phyloP scores from a whole-genome alignment of 1,140 invertebrate genomes.

The Coptotermes formosanus region DNA sequence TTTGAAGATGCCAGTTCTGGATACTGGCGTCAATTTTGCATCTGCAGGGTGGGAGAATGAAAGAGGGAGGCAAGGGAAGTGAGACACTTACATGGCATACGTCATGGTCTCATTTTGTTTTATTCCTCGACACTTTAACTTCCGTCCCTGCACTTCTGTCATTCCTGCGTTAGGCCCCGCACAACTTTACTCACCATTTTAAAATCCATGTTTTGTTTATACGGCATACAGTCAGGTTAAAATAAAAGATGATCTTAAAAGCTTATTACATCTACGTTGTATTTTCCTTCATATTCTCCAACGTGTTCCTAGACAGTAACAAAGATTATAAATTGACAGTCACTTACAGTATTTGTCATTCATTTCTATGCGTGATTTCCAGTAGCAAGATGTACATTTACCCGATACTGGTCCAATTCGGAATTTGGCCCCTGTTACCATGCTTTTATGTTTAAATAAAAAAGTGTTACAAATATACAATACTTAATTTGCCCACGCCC shows the following conservation, averaged over 20 bases:
- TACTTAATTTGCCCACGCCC: too few relatives aligned
- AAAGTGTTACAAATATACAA: too few relatives aligned
- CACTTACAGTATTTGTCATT: too few relatives aligned
- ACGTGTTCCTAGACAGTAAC: too few relatives aligned
- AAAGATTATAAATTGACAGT: too few relatives aligned
- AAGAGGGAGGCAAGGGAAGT: background rate
- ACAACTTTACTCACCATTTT: background rate
- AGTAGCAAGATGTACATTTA: too few relatives aligned
- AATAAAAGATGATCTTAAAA: background rate
- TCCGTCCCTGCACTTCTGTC: background rate
- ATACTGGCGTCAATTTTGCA: constrained; percentile 19
- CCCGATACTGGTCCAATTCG: too few relatives aligned
- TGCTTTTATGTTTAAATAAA: too few relatives aligned
- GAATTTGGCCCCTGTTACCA: too few relatives aligned
- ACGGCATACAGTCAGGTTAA: background rate
- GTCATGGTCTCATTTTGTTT: background rate
- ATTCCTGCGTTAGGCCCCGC: background rate
- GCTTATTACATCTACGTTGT: too few relatives aligned
- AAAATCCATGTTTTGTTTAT: background rate
- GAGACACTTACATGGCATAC: background rate
- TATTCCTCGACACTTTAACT: background rate
- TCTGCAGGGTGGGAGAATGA: background rate
- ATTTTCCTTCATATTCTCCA: too few relatives aligned
- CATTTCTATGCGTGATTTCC: too few relatives aligned
- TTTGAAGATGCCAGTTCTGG: background rate